Evolutionary conservation across 2,888 invertebrate species (phyloP), one percentile per base, ranked within the genome.

Genomic region (Epinotia nisella): DNA sequence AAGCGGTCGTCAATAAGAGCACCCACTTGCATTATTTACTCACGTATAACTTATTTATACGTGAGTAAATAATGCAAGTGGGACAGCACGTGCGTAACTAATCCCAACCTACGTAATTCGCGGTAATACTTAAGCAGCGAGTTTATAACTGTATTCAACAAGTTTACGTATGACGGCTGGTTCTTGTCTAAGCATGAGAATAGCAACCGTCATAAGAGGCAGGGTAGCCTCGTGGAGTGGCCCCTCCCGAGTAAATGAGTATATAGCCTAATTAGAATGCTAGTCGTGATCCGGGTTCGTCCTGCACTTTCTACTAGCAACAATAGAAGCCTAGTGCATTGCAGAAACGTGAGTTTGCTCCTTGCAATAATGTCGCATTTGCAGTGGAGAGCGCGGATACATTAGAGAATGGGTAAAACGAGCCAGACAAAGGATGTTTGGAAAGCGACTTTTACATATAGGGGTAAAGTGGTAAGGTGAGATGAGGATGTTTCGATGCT

Each of bases 241-340:
- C 55, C 62, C 55, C 62, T 70, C 17, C 56, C 60, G 29, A 70
- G 61, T 51, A 73, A 59, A 58, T 61, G 73, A 49, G 58, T 62
- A n/a, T n/a, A n/a, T n/a, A 65, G 79, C 78, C 78, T 82, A 84
- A 88, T 89, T 89, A 88, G 83, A 87, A 89, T 90, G 84, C 87
- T 80, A 72, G 81, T 78, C 85, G 81, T 85, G 87, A 84, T 85
- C 82, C 82, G 79, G 75, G 82, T 80, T 79, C 80, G 82, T 83
- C 83, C 82, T 85, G 85, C 84, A 87, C 89, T 90, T 89, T 90
- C 89, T 89, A 88, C 79, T 77, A 59, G 78, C 76, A 85, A 88
- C 87, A 87, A 89, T 84, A 79, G 80, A 78, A 76, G 77, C 67
- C 69, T 60, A 75, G 75, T 56, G 71, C 77, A 78, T 74, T 75